Conservation (phyloP, 2,888 invertebrate genomes). For the Sturmia bella region DNA sequence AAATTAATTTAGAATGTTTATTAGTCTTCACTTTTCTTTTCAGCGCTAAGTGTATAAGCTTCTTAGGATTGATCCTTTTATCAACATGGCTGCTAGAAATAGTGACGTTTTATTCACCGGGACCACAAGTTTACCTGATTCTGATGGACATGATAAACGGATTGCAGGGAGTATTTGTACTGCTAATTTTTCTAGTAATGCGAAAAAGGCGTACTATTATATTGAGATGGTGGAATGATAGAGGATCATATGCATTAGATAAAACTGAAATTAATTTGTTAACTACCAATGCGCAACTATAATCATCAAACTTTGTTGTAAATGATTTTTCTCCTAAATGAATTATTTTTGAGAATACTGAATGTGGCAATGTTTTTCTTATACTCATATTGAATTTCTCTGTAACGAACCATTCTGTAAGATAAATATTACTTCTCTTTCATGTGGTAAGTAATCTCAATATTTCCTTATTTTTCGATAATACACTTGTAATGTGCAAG, state of each 20-base stretch:
- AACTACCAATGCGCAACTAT: no score
- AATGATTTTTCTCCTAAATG: no score
- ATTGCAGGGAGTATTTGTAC: conserved; percentile 87
- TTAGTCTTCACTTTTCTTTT: conserved; percentile 45
- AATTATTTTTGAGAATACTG: no score
- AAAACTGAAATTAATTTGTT: conserved; percentile 65
- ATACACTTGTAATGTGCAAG: no score
- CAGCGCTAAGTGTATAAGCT: conserved; percentile 79
- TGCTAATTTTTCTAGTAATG: conserved; percentile 85
- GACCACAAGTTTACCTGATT: conserved; percentile 82
- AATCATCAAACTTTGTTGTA: no score
- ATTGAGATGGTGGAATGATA: conserved; percentile 80
- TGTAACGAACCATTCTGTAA: no score
- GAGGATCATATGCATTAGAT: conserved; percentile 78
- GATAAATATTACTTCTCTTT: no score
- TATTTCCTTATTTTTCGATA: no score
- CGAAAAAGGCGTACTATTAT: conserved; percentile 78
- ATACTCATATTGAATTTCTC: no score
- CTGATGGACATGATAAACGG: conserved; percentile 87
- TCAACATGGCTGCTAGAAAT: conserved; percentile 88
- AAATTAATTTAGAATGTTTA: no score
- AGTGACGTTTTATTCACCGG: conserved; percentile 83
- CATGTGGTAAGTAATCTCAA: no score
- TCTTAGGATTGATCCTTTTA: conserved; percentile 86
- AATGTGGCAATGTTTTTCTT: no score